phyloP scores from a whole-genome alignment of 2,113 vertebrate species.

The Serinus canaria region DNA sequence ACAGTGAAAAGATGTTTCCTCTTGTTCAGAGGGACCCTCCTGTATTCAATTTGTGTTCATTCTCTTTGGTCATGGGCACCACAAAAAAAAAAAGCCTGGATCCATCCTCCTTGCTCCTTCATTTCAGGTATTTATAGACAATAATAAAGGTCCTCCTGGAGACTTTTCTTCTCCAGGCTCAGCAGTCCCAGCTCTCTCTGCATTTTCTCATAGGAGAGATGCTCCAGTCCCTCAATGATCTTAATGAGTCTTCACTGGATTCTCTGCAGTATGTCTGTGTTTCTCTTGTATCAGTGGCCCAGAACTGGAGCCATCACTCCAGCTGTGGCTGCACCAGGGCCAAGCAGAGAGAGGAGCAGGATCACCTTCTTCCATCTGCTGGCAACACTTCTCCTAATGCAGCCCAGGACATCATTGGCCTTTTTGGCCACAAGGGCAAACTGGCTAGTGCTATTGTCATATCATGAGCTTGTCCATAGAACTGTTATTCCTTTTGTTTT shows the following conservation, averaged over 20 bases:
- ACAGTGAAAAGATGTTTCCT: background rate
- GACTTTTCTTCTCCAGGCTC: background rate
- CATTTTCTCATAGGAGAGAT: background rate
- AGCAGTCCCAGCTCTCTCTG: background rate
- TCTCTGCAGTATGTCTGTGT: background rate
- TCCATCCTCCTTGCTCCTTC: background rate
- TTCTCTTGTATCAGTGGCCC: background rate
- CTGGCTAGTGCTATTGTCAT: rapidly evolving
- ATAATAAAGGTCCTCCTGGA: background rate
- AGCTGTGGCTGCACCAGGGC: background rate
- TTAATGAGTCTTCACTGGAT: background rate
- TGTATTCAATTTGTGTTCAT: background rate
- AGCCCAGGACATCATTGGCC: background rate
- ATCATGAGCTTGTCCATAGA: background rate
- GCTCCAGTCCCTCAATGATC: background rate
- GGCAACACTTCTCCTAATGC: background rate
- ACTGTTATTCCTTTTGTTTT: background rate
- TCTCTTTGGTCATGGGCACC: background rate
- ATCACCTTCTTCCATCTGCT: background rate
- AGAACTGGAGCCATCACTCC: background rate
- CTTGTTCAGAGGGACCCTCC: background rate
- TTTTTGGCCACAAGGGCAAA: background rate
- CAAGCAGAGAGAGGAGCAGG: background rate
- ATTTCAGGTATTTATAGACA: background rate
- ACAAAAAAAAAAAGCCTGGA: background rate